Percentiles rank a stretch among this genome's conserved stretches.
Conservation (phyloP, 1,140 invertebrate species). For the Pantala flavescens region DNA sequence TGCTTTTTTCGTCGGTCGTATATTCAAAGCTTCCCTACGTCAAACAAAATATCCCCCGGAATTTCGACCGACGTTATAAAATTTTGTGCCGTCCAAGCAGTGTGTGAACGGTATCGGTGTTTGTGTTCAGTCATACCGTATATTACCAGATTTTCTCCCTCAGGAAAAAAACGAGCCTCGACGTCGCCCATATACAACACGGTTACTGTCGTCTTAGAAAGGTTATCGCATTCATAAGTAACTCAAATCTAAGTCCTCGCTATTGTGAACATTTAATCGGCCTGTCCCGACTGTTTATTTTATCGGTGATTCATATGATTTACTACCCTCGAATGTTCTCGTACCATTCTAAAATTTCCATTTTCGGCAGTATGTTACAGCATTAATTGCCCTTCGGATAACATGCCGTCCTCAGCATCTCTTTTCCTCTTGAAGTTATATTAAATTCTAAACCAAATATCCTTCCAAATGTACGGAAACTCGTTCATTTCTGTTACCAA, state of each 20-base stretch:
- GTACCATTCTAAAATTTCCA: no score
- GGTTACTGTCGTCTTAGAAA: constrained; percentile 1
- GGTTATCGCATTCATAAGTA: not conserved
- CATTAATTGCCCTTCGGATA: no score
- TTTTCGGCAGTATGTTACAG: no score
- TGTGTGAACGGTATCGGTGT: not conserved
- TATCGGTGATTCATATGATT: not conserved
- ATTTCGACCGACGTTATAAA: not conserved
- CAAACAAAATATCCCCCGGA: no score
- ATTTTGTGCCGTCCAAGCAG: not conserved
- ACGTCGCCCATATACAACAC: not conserved
- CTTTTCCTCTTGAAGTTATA: no score
- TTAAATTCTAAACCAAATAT: no score
- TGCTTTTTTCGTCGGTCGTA: no score
- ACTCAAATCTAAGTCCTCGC: not conserved
- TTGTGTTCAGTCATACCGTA: not conserved
- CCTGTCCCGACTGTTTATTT: not conserved
- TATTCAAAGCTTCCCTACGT: no score
- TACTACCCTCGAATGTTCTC: not conserved
- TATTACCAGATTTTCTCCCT: constrained; percentile 4
- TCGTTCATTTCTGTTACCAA: no score
- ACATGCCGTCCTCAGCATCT: no score
- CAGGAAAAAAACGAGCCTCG: not conserved
- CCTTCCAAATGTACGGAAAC: no score
- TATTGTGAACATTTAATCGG: not conserved